Evolutionary conservation across 2,797 vertebrate species (phyloP), one percentile per base, ranked within the genome.

Genomic region (Buceros bicornis): DNA sequence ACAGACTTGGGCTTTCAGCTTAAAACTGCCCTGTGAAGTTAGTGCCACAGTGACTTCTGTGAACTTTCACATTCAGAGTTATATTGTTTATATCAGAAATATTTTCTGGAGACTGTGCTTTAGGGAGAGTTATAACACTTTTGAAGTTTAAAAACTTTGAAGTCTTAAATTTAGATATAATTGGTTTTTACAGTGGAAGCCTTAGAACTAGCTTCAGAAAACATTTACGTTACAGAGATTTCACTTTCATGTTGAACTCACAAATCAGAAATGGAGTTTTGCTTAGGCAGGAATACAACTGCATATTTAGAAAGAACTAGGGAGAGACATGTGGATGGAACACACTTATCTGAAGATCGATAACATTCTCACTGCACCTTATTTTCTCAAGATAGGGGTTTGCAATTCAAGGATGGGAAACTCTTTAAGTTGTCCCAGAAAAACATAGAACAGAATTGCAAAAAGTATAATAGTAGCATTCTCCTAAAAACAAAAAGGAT

Each of bases 1-100:
- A 37, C 47, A 70, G 56, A 60, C 40, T 8, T 16, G 12, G 50
- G 47, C 8, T 33, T 74, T 69, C 28, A 15, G 25, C 29, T 84
- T 57, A 77, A 87, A 76, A 45, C 28, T 79, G 62, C 25, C 10
- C 6, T 29, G 26, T 35, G 56, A 95, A 81, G 15, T 56, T 18
- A 61, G 16, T 17, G 37, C 25, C 62, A 74, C 33, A 62, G 67
- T 3, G 2, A 53, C 31, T 86, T 76, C 47, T 17, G 37, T 14
- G 28, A 87, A 60, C 19, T 53, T 82, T 70, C 62, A 61, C 50
- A 65, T n/a, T 9, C 3, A 13, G 5, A 93, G 33, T 60, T 67
- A 51, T 5, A 82, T n/a, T 70, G 62, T 71, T 95, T 54, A 11
- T 17, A 92, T 28, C 62, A 87, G 37, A 97, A 96, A 89, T 82